Evolutionary conservation across 64 coral and sea anemone species (phyloP).

Genomic region (Pocillopora damicornis): DNA sequence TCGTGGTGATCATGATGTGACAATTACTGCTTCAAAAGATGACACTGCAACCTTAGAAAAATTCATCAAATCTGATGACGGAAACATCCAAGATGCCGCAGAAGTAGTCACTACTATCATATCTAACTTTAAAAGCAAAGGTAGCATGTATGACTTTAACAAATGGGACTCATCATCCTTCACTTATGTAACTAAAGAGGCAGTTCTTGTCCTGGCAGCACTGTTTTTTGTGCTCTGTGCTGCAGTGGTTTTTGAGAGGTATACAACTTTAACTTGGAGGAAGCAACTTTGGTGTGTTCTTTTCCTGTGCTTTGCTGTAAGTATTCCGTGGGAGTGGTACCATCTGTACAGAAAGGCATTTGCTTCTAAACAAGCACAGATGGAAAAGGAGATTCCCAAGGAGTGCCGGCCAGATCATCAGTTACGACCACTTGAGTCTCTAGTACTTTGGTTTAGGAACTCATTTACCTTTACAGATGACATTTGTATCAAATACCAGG

Average conservation of each 20-base stretch:
- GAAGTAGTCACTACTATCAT: constrained; percentile 43
- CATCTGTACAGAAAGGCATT: constrained; percentile 80
- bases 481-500: constrained; percentile 76
- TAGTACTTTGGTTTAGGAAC: constrained; percentile 59
- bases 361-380: constrained; percentile 76
- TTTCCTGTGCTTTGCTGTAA: constrained; percentile 59
- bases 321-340: constrained; percentile 99
- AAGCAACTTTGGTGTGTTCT: constrained; percentile 55
- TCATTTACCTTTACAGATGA: constrained; percentile 60
- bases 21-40: constrained; percentile 35
- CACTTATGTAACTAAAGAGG: constrained; percentile 38
- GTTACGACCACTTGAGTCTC: constrained; percentile 45
- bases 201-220: constrained; percentile 1
- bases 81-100: constrained; percentile 66
- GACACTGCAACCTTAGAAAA: constrained; percentile 38
- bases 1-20: constrained; percentile 25
- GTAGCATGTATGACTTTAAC: background rate
- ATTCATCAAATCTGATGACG: constrained; percentile 55
- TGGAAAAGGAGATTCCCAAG: constrained; percentile 58
- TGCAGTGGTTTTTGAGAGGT: constrained; percentile 55
- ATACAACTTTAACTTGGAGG: constrained; percentile 45
- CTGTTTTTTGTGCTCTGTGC: constrained; percentile 25
- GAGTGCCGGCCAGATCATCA: constrained; percentile 60
- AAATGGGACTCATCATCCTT: background rate
- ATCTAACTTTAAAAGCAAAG: constrained; percentile 41